Base-by-base conservation (phyloP, 35 echinoderm and acorn worm species). In the Holothuria glaberrima region DNA sequence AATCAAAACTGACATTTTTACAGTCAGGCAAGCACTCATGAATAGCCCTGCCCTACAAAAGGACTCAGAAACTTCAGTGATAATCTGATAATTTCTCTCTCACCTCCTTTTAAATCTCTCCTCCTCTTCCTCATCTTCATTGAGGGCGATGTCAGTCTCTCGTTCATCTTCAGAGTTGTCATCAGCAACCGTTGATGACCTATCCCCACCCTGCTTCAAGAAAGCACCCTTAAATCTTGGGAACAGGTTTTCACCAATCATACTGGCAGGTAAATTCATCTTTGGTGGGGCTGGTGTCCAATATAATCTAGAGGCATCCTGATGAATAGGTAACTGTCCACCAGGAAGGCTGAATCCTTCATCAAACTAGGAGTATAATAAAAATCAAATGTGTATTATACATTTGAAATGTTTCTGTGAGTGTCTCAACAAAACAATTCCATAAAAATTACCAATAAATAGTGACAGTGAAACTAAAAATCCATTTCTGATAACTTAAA, bases 261-360 rank as follows among this genome's bases (percentile, higher is more conserved):
- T 86, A 4, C 68, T 69, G n/a, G 92, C 79, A 48, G 94, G 93
- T 45, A 98, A 76, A 68, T 98, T 90, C 96, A 98, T 98, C 90
- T 98, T 98, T 46, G 96, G 96, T 7, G 96, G 96, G 3, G 96
- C 96, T 59, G 96, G 96, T 19, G 90, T 98, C 96, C 96, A 98
- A 76, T 92, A 98, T 29, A 98, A 87, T 36, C 93, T 88, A 19
- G 96, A 98, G 12, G 89, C 82, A 87, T 98, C 96, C 30, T 94
- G 89, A 35, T 59, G 48, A 29, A 98, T 87, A 19, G 90, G 93
- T 18, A 94, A 71, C n/a, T 89, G 58, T 48, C 88, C 79, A 22
- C 93, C 96, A 5, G 88, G 88, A 63, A 98, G 82, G 24, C 57
- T 75, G 21, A 92, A 24, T 0, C 69, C 93, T 79, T 98, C 96